Percentiles rank a stretch among this genome's conserved stretches.
Evolutionary conservation across 2,888 invertebrate genomes (phyloP).

Genomic region (Ditylenchus weischeri): DNA sequence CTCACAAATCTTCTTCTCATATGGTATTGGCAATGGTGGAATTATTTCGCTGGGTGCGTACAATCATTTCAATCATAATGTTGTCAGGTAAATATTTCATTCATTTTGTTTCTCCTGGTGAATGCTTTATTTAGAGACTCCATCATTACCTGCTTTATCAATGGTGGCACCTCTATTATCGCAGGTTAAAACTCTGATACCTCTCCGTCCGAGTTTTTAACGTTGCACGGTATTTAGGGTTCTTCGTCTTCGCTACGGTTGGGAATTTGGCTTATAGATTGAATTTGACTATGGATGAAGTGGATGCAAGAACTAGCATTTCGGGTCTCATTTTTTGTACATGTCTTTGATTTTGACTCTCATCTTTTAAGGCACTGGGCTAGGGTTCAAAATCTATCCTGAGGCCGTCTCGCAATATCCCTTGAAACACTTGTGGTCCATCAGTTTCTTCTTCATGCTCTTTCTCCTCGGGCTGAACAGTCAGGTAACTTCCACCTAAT

Average conservation of each 20-base stretch:
- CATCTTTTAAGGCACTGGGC: neutral
- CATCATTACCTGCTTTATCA: constrained; percentile 61
- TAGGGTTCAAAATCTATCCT: neutral
- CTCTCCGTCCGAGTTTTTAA: too few species aligned
- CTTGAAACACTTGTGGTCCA: neutral
- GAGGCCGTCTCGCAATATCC: neutral
- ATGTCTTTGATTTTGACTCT: too few species aligned
- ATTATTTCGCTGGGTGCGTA: constrained; percentile 59
- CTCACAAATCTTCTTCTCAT: constrained; percentile 59
- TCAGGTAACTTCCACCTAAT: neutral
- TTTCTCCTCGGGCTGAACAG: constrained; percentile 5
- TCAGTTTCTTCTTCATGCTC: constrained; percentile 4
- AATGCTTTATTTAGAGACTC: constrained; percentile 62
- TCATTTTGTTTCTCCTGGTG: too few species aligned
- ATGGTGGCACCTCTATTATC: constrained; percentile 62
- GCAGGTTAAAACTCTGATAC: too few species aligned
- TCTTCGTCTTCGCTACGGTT: constrained; percentile 64
- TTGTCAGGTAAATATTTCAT: constrained; percentile 39
- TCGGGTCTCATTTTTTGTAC: too few species aligned
- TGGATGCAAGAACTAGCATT: too few species aligned
- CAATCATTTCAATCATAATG: constrained; percentile 57
- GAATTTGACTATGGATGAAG: constrained; percentile 4
- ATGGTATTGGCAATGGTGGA: constrained; percentile 58
- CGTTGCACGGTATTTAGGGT: too few species aligned
- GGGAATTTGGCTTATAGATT: constrained; percentile 34